Evolutionary conservation across 2,113 vertebrate species (phyloP).

Genomic region (Oceanites oceanicus): DNA sequence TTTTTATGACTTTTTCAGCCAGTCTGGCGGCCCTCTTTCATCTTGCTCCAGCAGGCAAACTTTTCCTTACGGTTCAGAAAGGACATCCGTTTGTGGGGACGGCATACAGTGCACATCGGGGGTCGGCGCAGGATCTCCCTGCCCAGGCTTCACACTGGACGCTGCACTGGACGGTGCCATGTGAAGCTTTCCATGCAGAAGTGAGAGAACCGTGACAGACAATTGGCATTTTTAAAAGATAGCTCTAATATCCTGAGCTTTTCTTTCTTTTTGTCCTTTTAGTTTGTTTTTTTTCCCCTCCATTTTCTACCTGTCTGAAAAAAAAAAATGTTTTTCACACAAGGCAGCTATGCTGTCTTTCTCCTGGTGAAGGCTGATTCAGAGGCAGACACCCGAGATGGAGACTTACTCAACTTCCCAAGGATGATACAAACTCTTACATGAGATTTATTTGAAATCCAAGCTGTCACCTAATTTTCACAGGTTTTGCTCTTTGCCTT

Average conservation of each 20-base stretch:
- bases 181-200: neutral
- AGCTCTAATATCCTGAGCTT: neutral
- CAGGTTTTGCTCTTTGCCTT: neutral
- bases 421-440: neutral
- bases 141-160: fast-evolving
- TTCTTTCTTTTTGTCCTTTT: neutral
- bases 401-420: neutral
- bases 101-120: fast-evolving
- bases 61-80: neutral
- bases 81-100: fast-evolving
- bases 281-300: neutral
- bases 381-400: neutral
- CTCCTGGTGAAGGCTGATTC: neutral
- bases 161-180: fast-evolving
- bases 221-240: neutral
- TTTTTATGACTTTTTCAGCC: neutral
- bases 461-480: neutral
- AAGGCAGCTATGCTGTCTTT: neutral
- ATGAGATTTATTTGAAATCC: neutral
- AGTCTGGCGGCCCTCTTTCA: neutral
- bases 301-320: neutral
- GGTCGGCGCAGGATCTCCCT: fast-evolving
- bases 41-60: neutral
- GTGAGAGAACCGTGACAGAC: neutral
- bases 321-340: neutral